Evolutionary conservation across 2,888 invertebrate genomes (phyloP).

Genomic region (Drosophila prostipennis): DNA sequence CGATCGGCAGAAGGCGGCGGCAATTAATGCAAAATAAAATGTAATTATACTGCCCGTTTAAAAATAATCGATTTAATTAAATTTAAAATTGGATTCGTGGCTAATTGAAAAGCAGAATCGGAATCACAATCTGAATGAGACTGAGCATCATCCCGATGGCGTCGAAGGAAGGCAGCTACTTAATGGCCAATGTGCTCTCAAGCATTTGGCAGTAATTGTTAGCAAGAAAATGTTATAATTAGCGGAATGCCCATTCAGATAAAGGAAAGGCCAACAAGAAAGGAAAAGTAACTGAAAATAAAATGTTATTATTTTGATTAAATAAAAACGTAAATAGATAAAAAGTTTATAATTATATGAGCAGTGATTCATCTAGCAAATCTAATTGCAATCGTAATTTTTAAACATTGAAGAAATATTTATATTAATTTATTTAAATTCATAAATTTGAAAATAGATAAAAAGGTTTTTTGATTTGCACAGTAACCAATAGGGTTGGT

Average conservation of each 20-base stretch:
- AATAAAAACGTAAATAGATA: no score
- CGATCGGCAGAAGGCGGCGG: slow-evolving; percentile 24
- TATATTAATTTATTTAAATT: no score
- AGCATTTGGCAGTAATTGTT: slow-evolving; percentile 78
- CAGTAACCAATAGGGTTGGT: no score
- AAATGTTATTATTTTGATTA: no score
- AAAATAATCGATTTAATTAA: slow-evolving; percentile 69
- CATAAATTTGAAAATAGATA: no score
- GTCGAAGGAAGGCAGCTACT: slow-evolving; percentile 52
- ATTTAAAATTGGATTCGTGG: slow-evolving; percentile 46
- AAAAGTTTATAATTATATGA: no score
- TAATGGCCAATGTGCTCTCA: slow-evolving; percentile 63
- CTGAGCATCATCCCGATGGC: slow-evolving; percentile 3
- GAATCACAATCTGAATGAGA: not conserved
- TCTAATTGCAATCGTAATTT: no score
- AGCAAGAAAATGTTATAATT: slow-evolving; percentile 66
- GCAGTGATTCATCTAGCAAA: no score
- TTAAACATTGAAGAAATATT: no score
- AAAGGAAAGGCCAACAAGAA: slow-evolving; percentile 22
- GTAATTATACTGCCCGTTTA: slow-evolving; percentile 65
- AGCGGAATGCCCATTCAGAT: slow-evolving; percentile 51
- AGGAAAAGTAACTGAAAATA: not conserved
- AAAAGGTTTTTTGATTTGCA: no score
- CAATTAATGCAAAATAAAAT: slow-evolving; percentile 67
- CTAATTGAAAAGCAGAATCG: slow-evolving; percentile 26